Evolutionary conservation across 2,113 vertebrate genomes (phyloP).

Genomic region (Thamnophis sirtalis): DNA sequence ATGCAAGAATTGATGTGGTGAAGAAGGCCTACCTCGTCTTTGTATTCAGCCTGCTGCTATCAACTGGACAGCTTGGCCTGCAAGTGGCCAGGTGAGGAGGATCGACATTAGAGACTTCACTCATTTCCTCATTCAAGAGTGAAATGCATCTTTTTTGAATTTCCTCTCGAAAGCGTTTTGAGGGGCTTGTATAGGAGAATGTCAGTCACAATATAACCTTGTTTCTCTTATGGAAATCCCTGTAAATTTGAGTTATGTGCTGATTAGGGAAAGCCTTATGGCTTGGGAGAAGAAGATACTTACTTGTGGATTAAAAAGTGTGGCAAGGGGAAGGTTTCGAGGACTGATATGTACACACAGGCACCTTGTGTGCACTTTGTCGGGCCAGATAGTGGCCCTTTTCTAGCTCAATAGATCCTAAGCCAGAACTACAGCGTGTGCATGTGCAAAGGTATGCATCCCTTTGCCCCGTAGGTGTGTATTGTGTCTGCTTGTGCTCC

Average conservation of each 20-base stretch:
- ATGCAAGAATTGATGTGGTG: constrained; percentile 54
- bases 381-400: constrained; percentile 41
- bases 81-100: constrained; percentile 54
- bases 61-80: constrained; percentile 45
- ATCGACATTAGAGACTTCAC: constrained; percentile 21
- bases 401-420: constrained; percentile 51
- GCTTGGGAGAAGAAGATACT: constrained; percentile 35
- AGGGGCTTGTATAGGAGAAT: constrained; percentile 53
- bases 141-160: constrained; percentile 68
- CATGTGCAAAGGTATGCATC: constrained; percentile 68
- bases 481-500: constrained; percentile 64
- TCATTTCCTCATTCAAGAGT: constrained; percentile 66
- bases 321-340: constrained; percentile 45
- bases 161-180: constrained; percentile 65
- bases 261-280: not conserved
- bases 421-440: constrained; percentile 46
- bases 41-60: constrained; percentile 72
- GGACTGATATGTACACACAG: constrained; percentile 35
- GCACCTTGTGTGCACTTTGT: constrained; percentile 46
- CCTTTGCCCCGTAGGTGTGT: constrained; percentile 57
- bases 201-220: constrained; percentile 53
- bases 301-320: constrained; percentile 28
- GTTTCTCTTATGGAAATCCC: constrained; percentile 53
- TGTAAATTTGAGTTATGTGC: constrained; percentile 33
- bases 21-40: constrained; percentile 78